Conservation (phyloP, 2,888 invertebrate genomes). For the Nematopogon swammerdamellus region DNA sequence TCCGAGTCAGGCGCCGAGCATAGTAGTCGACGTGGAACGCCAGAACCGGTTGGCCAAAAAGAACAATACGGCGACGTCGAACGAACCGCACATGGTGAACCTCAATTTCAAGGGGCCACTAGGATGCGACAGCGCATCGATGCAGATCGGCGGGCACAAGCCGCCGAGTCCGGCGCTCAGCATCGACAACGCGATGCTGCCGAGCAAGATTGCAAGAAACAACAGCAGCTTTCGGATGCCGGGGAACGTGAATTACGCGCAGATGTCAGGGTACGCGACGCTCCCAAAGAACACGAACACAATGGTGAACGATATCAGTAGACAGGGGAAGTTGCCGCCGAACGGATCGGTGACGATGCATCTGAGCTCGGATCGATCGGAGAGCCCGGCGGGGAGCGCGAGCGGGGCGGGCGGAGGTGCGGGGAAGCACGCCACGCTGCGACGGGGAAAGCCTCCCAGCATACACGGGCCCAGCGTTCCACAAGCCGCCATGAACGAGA, state of each 20-base stretch:
- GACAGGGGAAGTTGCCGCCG: conserved; percentile 57
- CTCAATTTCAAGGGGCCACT: conserved; percentile 57
- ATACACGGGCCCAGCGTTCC: conserved; percentile 63
- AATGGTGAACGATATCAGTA: conserved; percentile 49
- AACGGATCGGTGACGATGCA: conserved; percentile 58
- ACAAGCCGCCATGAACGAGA: conserved; percentile 83
- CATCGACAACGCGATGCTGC: conserved; percentile 50
- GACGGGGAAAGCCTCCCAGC: conserved; percentile 36
- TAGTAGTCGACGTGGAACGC: conserved; percentile 78
- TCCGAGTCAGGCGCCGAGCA: conserved; percentile 73
- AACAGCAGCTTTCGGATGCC: conserved; percentile 42
- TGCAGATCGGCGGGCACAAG: conserved; percentile 34
- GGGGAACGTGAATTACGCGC: conserved; percentile 42
- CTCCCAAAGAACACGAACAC: conserved; percentile 57
- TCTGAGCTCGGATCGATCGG: conserved; percentile 20
- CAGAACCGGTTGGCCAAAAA: conserved; percentile 36
- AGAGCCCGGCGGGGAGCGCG: conserved; percentile 26
- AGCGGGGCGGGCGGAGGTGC: conserved; percentile 28
- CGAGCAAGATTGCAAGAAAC: conserved; percentile 50
- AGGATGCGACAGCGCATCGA: conserved; percentile 39
- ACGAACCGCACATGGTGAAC: conserved; percentile 51
- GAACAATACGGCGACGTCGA: conserved; percentile 31
- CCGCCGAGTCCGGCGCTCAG: conserved; percentile 63
- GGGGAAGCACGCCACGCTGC: conserved; percentile 40
- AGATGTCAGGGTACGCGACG: conserved; percentile 49